These are phyloP conservation scores for Tipula confusa DNA, from an alignment of 2,888 invertebrate species.

Conservation along the genomic window DNA sequence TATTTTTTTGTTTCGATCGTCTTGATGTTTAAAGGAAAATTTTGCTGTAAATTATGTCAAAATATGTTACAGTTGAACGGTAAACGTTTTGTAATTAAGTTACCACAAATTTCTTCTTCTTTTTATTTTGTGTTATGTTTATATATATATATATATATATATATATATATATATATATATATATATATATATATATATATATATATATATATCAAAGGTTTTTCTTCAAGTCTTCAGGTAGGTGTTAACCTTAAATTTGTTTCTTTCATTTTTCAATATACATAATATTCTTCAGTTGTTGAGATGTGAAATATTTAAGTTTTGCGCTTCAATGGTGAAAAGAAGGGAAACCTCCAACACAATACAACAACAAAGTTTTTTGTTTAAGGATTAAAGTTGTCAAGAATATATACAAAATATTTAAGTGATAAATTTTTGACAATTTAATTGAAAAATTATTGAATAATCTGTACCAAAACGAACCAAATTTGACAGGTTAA, in stretches of 20 bases:
- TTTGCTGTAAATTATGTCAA: conserved; percentile 31
- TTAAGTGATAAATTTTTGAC: neutral
- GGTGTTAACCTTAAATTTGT: conserved; percentile 27
- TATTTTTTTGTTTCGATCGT: conserved; percentile 4
- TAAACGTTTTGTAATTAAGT: conserved; percentile 31
- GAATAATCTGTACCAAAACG: neutral
- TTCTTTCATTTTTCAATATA: neutral
- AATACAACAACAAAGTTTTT: neutral
- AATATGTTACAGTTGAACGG: conserved; percentile 30
- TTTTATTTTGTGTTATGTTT: conserved; percentile 20
- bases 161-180: neutral
- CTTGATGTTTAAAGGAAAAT: neutral
- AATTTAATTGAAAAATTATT: conserved; percentile 20
- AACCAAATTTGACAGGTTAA: neutral
- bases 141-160: neutral
- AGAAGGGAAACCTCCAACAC: neutral
- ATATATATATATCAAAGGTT: neutral
- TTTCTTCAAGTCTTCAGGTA: conserved; percentile 27
- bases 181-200: neutral
- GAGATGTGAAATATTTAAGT: neutral
- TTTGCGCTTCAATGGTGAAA: neutral
- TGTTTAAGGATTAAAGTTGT: neutral
- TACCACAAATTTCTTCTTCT: conserved; percentile 21
- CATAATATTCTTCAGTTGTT: neutral
- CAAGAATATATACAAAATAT: neutral